Evolutionary conservation across 2,888 invertebrate genomes (phyloP), one percentile per base, ranked within the genome.

Genomic region (Drymonia ruficornis): DNA sequence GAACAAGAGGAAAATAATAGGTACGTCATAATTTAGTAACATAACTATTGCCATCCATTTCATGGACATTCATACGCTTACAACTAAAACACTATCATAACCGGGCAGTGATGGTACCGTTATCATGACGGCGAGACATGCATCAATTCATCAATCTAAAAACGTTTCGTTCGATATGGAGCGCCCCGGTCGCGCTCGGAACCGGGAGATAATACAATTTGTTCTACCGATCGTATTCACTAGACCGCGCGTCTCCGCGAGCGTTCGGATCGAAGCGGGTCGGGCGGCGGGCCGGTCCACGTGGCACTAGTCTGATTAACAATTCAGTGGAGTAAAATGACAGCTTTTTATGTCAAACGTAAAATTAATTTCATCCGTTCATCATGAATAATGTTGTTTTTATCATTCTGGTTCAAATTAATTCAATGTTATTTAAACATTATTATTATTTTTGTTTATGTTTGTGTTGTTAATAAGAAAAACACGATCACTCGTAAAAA

Each of bases 21-120:
- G 66, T 74, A 76, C 63, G 58, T 70, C 63, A 81, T 81, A 83
- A 83, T 77, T 81, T 80, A 81, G 67, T 68, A 80, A 82, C 80
- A 76, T 74, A 83, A 76, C 74, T 81, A 81, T 67, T 69, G 72
- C 71, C 66, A 79, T 84, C 88, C 89, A 89, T 89, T 83, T 76
- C 36, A 89, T 89, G 88, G 88, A 87, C 66, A 65, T 58, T 58
- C 62, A 67, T 71, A 64, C 60, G 72, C 71, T 76, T 80, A 81
- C 63, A 78, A 71, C 76, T 80, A 82, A 76, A 70, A 73, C 59
- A 63, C 59, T 65, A 67, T 40, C 46, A 50, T 49, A 59, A 48
- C 1, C 45, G 70, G 78, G 73, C 72, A 78, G 72, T 72, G 76
- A 76, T 74, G 67, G 76, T 73, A 75, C 66, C 52, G 65, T 52